A percentile compares a stretch with the other conserved stretches of the same genome.
Evolutionary conservation across 2,888 invertebrate species (phyloP).

Genomic region (Eupithecia pulchellata): DNA sequence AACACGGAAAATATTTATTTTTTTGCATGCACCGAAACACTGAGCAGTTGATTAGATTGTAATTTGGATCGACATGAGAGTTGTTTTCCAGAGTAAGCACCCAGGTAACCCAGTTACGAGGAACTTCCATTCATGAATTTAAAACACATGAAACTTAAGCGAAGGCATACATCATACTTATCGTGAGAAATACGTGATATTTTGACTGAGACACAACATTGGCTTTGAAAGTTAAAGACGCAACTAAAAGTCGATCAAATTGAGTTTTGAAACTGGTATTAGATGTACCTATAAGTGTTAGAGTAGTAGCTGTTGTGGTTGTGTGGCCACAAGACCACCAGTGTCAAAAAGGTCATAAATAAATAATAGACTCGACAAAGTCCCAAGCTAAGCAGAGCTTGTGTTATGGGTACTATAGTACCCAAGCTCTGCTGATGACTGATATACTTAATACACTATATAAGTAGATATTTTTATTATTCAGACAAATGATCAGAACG

Average conservation of each 20-base stretch:
- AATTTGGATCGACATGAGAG: neutral
- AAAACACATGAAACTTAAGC: slow-evolving; percentile 53
- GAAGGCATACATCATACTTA: slow-evolving; percentile 56
- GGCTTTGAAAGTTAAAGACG: slow-evolving; percentile 37
- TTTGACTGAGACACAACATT: slow-evolving; percentile 64
- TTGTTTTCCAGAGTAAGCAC: slow-evolving; percentile 27
- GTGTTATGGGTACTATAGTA: too few species aligned
- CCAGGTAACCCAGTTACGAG: slow-evolving; percentile 33
- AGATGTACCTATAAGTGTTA: too few species aligned
- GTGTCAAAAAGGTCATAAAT: too few species aligned
- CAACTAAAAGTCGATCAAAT: slow-evolving; percentile 14
- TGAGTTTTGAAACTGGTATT: neutral
- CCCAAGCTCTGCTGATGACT: too few species aligned
- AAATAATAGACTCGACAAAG: too few species aligned
- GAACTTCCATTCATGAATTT: slow-evolving; percentile 46
- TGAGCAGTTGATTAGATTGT: neutral
- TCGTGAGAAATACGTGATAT: slow-evolving; percentile 61
- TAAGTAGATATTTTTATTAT: too few species aligned
- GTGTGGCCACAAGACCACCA: too few species aligned
- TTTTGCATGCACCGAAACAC: neutral
- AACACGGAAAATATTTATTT: neutral
- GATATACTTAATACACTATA: too few species aligned
- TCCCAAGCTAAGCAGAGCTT: too few species aligned
- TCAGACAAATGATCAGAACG: too few species aligned
- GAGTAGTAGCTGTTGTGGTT: too few species aligned